These are phyloP conservation scores for Venustaconcha ellipsiformis DNA, from an alignment of 1,140 invertebrate genomes.

Conservation along the genomic window DNA sequence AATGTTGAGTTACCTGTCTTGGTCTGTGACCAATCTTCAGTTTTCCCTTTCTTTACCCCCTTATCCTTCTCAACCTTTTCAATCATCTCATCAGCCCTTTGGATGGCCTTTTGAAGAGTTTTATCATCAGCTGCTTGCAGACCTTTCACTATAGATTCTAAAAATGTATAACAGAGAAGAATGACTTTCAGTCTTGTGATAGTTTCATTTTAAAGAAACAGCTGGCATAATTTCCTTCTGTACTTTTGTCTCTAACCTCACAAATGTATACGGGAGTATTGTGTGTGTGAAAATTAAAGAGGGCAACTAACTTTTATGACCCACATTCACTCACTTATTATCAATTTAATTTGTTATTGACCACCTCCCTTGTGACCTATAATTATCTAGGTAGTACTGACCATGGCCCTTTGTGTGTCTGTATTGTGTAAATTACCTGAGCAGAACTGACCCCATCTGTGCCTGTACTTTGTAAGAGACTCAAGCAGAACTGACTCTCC, in stretches of 20 bases:
- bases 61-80: conserved; percentile 33
- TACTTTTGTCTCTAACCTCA: not conserved
- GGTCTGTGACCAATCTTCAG: conserved; percentile 48
- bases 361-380: too few relatives aligned
- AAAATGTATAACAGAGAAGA: conserved; percentile 1
- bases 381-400: too few relatives aligned
- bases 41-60: conserved; percentile 27
- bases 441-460: too few relatives aligned
- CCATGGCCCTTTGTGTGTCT: too few relatives aligned
- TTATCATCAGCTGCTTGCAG: conserved; percentile 52
- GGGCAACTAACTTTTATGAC: too few relatives aligned
- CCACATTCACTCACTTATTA: not conserved
- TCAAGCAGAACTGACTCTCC: too few relatives aligned
- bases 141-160: conserved; percentile 59
- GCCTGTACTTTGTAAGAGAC: too few relatives aligned
- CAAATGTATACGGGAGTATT: too few relatives aligned
- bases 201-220: not conserved
- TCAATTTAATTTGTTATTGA: not conserved
- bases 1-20: conserved; percentile 46
- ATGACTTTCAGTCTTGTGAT: not conserved
- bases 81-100: conserved; percentile 58
- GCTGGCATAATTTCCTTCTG: not conserved
- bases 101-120: conserved; percentile 43
- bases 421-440: too few relatives aligned
- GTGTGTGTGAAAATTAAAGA: not conserved